These are phyloP conservation scores for Epistrophe eligans DNA, from an alignment of 2,888 invertebrate genomes.

Conservation along the genomic window DNA sequence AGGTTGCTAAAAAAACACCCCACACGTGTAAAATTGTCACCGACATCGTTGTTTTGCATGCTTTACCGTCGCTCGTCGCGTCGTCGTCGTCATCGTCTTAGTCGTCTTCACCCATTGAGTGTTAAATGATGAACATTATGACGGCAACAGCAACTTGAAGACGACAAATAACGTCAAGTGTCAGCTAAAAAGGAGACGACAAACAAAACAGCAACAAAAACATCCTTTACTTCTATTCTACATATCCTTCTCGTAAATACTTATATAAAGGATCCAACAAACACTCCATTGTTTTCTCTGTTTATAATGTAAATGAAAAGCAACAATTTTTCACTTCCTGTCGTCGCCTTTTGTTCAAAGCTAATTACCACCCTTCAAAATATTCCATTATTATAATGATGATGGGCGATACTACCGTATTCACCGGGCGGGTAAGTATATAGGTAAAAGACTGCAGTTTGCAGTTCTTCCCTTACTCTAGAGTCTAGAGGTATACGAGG, in stretches of 20 bases:
- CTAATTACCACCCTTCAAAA: conserved; percentile 64
- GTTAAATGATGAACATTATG: conserved; percentile 72
- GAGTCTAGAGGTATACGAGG: not conserved
- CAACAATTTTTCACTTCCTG: conserved; percentile 70
- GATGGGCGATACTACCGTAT: not conserved
- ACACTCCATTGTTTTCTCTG: conserved; percentile 36
- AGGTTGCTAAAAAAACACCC: not conserved
- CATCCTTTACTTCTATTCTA: not conserved
- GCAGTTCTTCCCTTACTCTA: not conserved
- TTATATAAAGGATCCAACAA: conserved; percentile 29
- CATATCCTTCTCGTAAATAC: not conserved
- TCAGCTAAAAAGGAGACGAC: conserved; percentile 38
- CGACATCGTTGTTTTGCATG: conserved; percentile 1
- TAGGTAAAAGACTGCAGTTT: conserved; percentile 4
- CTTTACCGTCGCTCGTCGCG: too few relatives aligned
- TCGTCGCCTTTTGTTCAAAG: conserved; percentile 70
- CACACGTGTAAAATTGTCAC: conserved; percentile 11
- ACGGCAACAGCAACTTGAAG: conserved; percentile 67
- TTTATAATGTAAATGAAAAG: conserved; percentile 62
- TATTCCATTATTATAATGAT: not conserved
- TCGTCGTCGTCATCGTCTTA: not conserved
- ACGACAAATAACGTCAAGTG: conserved; percentile 72
- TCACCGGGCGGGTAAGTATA: too few relatives aligned
- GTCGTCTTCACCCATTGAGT: conserved; percentile 30
- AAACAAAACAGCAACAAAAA: conserved; percentile 15